Conservation (phyloP, 2,113 vertebrate species). For the Corvus hawaiiensis region DNA sequence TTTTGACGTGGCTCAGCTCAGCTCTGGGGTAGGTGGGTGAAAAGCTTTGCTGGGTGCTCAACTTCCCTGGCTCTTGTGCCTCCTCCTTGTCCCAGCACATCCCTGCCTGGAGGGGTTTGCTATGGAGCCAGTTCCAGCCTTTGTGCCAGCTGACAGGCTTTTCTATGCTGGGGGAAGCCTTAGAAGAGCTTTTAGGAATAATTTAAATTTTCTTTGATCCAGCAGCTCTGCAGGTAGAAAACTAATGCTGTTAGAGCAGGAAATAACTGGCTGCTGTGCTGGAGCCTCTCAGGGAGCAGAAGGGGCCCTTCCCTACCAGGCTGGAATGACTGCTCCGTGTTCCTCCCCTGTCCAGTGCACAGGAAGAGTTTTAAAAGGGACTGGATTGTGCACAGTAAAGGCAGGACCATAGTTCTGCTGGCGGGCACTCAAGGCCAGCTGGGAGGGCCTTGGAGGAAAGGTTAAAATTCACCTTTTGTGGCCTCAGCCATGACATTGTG, state of each 20-base stretch:
- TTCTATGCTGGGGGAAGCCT: neutral
- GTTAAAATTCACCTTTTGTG: neutral
- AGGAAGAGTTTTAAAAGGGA: neutral
- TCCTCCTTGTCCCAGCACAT: neutral
- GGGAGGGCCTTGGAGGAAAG: neutral
- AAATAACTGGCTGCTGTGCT: neutral
- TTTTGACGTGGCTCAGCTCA: neutral
- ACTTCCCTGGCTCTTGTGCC: neutral
- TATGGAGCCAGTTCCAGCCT: neutral
- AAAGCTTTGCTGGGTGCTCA: neutral
- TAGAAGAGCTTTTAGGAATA: neutral
- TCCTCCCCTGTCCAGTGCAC: neutral
- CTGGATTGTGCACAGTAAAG: neutral
- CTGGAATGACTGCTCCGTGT: fast-evolving
- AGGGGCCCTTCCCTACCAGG: fast-evolving
- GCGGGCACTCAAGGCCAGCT: neutral
- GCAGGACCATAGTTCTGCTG: neutral
- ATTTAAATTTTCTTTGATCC: slow-evolving; percentile 11
- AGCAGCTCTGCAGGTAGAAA: neutral
- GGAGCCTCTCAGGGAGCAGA: neutral
- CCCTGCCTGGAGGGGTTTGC: neutral
- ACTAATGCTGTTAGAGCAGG: neutral
- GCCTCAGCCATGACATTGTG: fast-evolving
- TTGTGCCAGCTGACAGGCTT: neutral
- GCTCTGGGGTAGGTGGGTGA: neutral